Evolutionary conservation across 2,797 vertebrate species (phyloP), one percentile per base, ranked within the genome.

Genomic region (Enoplosus armatus): DNA sequence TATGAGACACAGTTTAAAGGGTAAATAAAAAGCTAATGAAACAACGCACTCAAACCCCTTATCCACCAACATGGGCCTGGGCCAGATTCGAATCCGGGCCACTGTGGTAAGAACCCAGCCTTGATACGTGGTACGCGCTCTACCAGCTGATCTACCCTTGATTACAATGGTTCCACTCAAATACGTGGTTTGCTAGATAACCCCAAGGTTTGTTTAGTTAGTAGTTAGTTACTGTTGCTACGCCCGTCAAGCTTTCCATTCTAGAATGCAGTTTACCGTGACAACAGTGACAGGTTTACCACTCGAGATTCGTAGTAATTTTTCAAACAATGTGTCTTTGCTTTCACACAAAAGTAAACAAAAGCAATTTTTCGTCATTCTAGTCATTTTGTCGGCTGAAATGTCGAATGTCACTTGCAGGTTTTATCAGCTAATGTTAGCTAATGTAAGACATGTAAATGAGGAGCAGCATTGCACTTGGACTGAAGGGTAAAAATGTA

Each of bases 21-120:
- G 26, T 54, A 50, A 58, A 77, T 37, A 41, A 61, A 77, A 69
- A 62, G 15, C 58, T 26, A 31, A 69, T 18, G 20, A 73, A 43
- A 47, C 47, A 20, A 58, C 53, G 27, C 14, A 18, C n/a, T n/a
- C n/a, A n/a, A n/a, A n/a, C n/a, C n/a, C n/a, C n/a, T n/a, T n/a
- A n/a, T n/a, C n/a, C n/a, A n/a, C n/a, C n/a, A n/a, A n/a, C n/a
- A n/a, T n/a, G n/a, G n/a, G n/a, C n/a, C n/a, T n/a, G n/a, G n/a
- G n/a, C n/a, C n/a, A n/a, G n/a, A n/a, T n/a, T n/a, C n/a, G n/a
- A n/a, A n/a, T n/a, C n/a, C n/a, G n/a, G n/a, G n/a, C n/a, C n/a
- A n/a, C n/a, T n/a, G n/a, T n/a, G n/a, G n/a, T n/a, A n/a, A n/a
- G n/a, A n/a, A n/a, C n/a, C n/a, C n/a, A n/a, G n/a, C n/a, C n/a